Percentiles rank a stretch among this genome's conserved stretches.
These are phyloP conservation scores for Aphaenogaster ashmeadi DNA, from an alignment of 1,140 invertebrate species.

Conservation along the genomic window DNA sequence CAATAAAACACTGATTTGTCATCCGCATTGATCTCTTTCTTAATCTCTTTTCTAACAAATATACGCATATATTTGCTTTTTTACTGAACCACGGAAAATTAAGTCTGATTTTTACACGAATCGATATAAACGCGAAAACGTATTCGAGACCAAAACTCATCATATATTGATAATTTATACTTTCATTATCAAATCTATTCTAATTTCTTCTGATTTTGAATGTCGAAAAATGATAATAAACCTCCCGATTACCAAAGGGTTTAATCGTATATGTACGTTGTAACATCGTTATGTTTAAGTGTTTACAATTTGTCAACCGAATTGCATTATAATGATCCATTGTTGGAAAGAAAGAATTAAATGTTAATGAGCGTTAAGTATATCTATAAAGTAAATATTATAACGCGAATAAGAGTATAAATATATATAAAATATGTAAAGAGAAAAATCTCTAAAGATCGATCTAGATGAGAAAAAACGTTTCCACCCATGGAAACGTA, in stretches of 20 bases:
- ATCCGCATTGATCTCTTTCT: background rate
- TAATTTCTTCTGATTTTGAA: conserved; percentile 54
- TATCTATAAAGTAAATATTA: conserved; percentile 69
- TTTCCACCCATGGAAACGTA: conserved; percentile 68
- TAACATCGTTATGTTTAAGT: conserved; percentile 57
- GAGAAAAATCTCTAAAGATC: conserved; percentile 31
- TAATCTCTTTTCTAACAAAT: background rate
- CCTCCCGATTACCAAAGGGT: conserved; percentile 55
- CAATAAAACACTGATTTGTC: conserved; percentile 2
- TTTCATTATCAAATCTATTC: conserved; percentile 53
- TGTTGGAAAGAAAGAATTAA: conserved; percentile 57
- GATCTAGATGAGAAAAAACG: conserved; percentile 68
- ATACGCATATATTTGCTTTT: background rate
- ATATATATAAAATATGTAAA: conserved; percentile 58
- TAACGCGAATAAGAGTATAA: conserved; percentile 65
- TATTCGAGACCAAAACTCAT: conserved; percentile 71
- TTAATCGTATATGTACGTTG: conserved; percentile 27
- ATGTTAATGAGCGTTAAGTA: conserved; percentile 67
- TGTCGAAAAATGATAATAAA: conserved; percentile 52
- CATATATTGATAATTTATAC: conserved; percentile 63
- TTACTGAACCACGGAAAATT: background rate
- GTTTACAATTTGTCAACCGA: conserved; percentile 51
- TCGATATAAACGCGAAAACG: conserved; percentile 1
- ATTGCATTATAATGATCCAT: conserved; percentile 37
- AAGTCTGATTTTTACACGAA: conserved; percentile 67